Evolutionary conservation across 2,113 vertebrate genomes (phyloP).

Genomic region (Thalassarche chlororhynchos): DNA sequence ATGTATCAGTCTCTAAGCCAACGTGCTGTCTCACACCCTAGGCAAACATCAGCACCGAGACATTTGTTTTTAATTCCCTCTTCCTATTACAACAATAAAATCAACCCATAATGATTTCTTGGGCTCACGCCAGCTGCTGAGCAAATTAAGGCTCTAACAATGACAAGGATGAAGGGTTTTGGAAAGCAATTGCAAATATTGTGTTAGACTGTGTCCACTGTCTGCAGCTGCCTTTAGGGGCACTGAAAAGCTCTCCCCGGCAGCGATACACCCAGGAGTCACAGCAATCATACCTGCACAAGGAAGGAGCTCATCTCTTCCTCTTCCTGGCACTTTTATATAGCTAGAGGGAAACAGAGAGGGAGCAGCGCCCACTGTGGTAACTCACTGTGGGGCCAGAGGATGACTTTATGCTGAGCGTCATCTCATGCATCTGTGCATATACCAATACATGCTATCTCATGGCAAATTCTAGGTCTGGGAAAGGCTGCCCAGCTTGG

Average conservation of each 20-base stretch:
- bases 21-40: background rate
- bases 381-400: background rate
- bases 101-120: background rate
- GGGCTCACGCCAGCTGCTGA: background rate
- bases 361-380: background rate
- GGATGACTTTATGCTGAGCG: background rate
- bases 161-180: background rate
- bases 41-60: background rate
- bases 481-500: background rate
- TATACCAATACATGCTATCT: background rate
- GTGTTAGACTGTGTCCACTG: background rate
- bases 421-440: background rate
- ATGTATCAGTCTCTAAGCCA: background rate
- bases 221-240: background rate
- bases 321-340: background rate
- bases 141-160: background rate
- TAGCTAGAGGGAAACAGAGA: background rate
- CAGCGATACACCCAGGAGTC: rapidly evolving
- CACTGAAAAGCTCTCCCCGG: background rate
- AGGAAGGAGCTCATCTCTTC: background rate
- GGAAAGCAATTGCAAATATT: background rate
- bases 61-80: background rate
- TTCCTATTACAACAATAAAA: background rate
- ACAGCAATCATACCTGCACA: background rate
- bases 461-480: background rate